Evolutionary conservation across 2,888 invertebrate genomes (phyloP).

Genomic region (Cantharis flavilabris): DNA sequence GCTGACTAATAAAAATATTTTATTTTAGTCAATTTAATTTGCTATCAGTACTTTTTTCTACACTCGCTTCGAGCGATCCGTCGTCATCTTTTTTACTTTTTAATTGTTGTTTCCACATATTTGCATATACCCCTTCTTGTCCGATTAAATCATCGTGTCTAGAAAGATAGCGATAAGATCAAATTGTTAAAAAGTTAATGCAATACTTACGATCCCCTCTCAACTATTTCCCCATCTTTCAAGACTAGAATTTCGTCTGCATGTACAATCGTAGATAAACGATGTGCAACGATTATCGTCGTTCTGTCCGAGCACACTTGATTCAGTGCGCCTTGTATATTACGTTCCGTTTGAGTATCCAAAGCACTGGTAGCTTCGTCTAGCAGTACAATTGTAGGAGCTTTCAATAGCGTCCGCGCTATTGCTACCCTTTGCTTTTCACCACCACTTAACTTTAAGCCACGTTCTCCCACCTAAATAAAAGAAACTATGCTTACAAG

Average conservation of each 20-base stretch:
- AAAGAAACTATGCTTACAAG: slow-evolving; percentile 3
- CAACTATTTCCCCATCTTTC: slow-evolving; percentile 88
- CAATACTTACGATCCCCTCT: slow-evolving; percentile 68
- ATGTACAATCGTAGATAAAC: slow-evolving; percentile 91
- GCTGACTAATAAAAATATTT: not conserved
- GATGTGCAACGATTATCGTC: slow-evolving; percentile 92
- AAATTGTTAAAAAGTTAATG: not conserved
- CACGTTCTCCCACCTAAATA: slow-evolving; percentile 87
- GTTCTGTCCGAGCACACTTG: slow-evolving; percentile 84
- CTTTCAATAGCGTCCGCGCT: slow-evolving; percentile 91
- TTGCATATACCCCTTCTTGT: slow-evolving; percentile 76
- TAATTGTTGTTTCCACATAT: slow-evolving; percentile 93
- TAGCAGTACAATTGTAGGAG: slow-evolving; percentile 85
- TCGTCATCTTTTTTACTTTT: slow-evolving; percentile 54
- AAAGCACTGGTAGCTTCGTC: slow-evolving; percentile 96
- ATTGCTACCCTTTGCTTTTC: slow-evolving; percentile 98
- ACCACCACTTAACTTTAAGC: slow-evolving; percentile 92
- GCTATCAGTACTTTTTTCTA: slow-evolving; percentile 45
- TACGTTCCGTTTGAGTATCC: slow-evolving; percentile 93
- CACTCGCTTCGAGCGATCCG: slow-evolving; percentile 16
- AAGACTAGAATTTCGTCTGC: slow-evolving; percentile 94
- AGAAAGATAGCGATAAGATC: slow-evolving; percentile 42
- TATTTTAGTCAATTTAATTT: not conserved
- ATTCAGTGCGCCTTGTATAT: slow-evolving; percentile 79
- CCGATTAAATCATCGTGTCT: slow-evolving; percentile 75